phyloP scores from a whole-genome alignment of 1,140 invertebrate genomes.

The Micrasema minimum region DNA sequence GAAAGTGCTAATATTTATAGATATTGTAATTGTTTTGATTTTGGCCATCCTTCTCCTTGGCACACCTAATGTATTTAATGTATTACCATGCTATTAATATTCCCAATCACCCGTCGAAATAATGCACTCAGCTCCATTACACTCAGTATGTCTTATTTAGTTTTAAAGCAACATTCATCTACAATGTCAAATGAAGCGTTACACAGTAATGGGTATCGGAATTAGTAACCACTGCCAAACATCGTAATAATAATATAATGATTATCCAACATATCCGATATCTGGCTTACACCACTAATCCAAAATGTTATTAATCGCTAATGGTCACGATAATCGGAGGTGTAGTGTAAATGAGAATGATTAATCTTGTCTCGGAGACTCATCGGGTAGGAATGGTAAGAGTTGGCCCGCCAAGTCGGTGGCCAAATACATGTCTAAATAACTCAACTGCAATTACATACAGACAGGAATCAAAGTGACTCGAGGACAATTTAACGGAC shows the following conservation, averaged over 20 bases:
- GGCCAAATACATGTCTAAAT: conserved; percentile 22
- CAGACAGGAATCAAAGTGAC: background rate
- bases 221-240: background rate
- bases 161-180: too few species aligned
- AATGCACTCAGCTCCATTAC: too few species aligned
- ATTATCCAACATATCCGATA: background rate
- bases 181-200: background rate
- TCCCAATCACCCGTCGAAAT: too few species aligned
- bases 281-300: too few species aligned
- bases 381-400: background rate
- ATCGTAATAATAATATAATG: background rate
- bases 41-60: too few species aligned
- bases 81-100: too few species aligned
- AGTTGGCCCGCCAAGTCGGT: background rate
- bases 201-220: background rate
- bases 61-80: too few species aligned
- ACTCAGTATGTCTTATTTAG: too few species aligned
- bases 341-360: background rate
- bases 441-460: conserved; percentile 6
- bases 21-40: too few species aligned
- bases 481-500: background rate
- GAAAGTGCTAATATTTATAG: too few species aligned
- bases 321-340: background rate
- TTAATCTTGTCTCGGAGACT: background rate
- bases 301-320: background rate